These are phyloP conservation scores for Cistogaster globosa DNA, from an alignment of 2,888 invertebrate species.

Conservation along the genomic window DNA sequence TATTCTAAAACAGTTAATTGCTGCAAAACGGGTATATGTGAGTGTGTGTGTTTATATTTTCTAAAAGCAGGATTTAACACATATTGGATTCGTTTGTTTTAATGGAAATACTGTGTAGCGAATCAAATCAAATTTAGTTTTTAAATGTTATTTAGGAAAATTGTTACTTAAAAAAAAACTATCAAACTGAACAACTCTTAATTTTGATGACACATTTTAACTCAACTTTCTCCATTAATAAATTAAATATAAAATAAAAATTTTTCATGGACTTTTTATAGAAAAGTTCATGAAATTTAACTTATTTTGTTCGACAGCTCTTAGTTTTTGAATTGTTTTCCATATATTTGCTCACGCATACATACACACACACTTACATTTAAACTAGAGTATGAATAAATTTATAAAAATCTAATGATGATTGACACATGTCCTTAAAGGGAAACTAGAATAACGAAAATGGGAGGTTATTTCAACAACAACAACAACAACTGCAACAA, in stretches of 20 bases:
- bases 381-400: background rate
- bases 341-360: background rate
- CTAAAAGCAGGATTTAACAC: too few relatives aligned
- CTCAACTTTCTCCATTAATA: conserved; percentile 10
- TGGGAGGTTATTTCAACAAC: background rate
- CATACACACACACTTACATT: background rate
- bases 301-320: conserved; percentile 49
- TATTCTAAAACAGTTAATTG: too few relatives aligned
- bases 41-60: too few relatives aligned
- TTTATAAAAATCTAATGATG: conserved; percentile 61
- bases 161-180: conserved; percentile 26
- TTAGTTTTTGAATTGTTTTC: conserved; percentile 50
- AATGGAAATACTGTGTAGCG: conserved; percentile 64
- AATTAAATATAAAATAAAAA: background rate
- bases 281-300: conserved; percentile 23
- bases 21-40: too few relatives aligned
- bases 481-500: background rate
- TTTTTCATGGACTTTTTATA: conserved; percentile 13
- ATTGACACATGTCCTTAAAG: conserved; percentile 66
- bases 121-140: conserved; percentile 19
- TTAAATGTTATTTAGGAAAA: conserved; percentile 14
- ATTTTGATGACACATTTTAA: conserved; percentile 51
- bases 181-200: conserved; percentile 47
- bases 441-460: background rate
- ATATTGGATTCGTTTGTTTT: background rate